Conservation (phyloP, 2,888 invertebrate species). For the Norana najaformis region DNA sequence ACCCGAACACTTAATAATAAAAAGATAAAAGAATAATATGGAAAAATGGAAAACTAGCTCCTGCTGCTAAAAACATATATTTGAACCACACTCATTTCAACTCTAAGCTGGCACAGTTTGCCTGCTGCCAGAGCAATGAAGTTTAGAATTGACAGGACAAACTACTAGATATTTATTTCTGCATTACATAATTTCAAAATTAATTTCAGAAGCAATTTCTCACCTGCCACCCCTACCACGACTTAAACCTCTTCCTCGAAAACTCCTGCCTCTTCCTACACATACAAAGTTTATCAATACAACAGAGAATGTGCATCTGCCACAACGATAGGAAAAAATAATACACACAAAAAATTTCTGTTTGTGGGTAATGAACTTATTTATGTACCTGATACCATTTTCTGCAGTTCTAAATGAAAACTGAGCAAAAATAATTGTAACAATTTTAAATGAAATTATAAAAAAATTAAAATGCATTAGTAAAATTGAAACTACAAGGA, state of each 20-base stretch:
- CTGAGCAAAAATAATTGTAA: neutral
- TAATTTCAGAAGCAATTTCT: neutral
- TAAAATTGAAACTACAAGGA: neutral
- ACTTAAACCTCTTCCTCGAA: slow-evolving; percentile 2
- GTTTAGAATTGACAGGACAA: neutral
- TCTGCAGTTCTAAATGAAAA: neutral
- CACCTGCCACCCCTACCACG: slow-evolving; percentile 29
- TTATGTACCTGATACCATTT: neutral
- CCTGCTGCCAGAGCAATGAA: neutral
- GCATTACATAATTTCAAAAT: neutral
- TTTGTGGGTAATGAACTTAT: neutral
- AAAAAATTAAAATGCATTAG: neutral
- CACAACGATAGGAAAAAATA: too few relatives aligned
- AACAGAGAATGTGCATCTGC: neutral
- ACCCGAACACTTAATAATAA: too few relatives aligned
- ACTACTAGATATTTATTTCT: neutral
- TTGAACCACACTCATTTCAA: too few relatives aligned
- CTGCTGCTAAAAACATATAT: too few relatives aligned
- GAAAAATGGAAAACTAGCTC: too few relatives aligned
- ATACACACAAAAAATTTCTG: neutral
- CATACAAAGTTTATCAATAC: neutral
- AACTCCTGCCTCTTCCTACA: slow-evolving; percentile 15
- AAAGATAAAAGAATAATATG: too few relatives aligned
- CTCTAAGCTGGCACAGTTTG: neutral
- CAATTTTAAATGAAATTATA: neutral